Evolutionary conservation across 2,797 vertebrate genomes (phyloP), one percentile per base, ranked within the genome.

Genomic region (Mus spretus): DNA sequence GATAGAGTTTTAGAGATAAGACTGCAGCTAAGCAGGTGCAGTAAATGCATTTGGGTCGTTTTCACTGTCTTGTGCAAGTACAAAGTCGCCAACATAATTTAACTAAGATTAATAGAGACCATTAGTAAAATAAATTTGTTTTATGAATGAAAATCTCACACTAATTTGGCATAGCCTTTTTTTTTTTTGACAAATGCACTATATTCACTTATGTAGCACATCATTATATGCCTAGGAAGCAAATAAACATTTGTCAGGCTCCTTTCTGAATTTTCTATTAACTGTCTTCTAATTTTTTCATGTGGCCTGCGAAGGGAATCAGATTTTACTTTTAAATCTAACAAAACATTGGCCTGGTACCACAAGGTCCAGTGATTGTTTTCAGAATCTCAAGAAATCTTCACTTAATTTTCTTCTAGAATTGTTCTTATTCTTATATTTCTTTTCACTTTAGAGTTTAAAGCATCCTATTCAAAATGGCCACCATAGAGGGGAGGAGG

Each of bases 11-110:
- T 78, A 96, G 92, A 88, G 50, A 91, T 90, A 90, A 81, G 80
- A 85, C 94, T 97, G 95, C 83, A 84, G 97, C 94, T 97, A 91
- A 96, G 93, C 97, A 97, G 96, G 95, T 98, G 97, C 96, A 97
- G 89, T 92, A 90, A 96, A 96, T 96, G 91, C 93, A 96, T 82
- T 96, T 96, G 89, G 87, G 74, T 65, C 57, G 82, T 93, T 97
- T 97, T 97, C 93, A 92, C 93, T 94, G 84, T 95, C 53, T 47
- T 95, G 94, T 97, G 74, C 89, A 95, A 97, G 95, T 95, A 94
- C 34, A 97, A 97, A 97, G 91, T 77, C 85, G 67, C 94, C 97
- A 85, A 88, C 83, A 96, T 96, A 97, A 98, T 97, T 97, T 96
- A 97, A 88, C 95, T 94, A 91, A 91, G 89, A 97, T 97, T 98